A percentile compares a stretch with the other conserved stretches of the same genome.
These are phyloP conservation scores for Astyanax mexicanus DNA, from an alignment of 2,797 vertebrate genomes.

Conservation along the genomic window DNA sequence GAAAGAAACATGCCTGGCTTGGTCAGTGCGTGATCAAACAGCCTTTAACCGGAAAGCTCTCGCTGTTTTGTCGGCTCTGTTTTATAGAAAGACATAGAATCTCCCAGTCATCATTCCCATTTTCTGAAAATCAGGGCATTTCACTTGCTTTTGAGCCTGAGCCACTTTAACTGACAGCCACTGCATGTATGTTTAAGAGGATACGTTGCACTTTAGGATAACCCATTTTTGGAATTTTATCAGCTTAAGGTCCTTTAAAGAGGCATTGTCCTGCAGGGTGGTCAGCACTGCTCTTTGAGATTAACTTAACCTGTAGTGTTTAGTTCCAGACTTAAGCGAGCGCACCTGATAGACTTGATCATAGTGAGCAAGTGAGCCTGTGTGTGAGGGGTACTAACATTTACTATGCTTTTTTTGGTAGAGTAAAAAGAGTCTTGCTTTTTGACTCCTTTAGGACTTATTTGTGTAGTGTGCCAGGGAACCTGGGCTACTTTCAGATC, in stretches of 20 bases:
- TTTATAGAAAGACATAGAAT: slow-evolving; percentile 25
- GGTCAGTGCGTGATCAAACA: slow-evolving; percentile 33
- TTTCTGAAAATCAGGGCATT: slow-evolving; percentile 45
- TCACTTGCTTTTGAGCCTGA: slow-evolving; percentile 5
- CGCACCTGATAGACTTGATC: not conserved
- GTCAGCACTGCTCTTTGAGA: not conserved
- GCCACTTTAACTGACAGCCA: not conserved
- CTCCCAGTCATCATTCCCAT: slow-evolving; percentile 51
- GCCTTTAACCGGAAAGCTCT: slow-evolving; percentile 2
- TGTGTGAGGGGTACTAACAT: not conserved
- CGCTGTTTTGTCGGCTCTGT: slow-evolving; percentile 43
- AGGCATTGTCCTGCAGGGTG: not conserved
- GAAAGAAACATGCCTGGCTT: slow-evolving; percentile 54
- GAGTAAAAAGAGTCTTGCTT: no score
- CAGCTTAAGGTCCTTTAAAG: not conserved
- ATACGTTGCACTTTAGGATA: not conserved
- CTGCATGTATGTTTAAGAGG: slow-evolving; percentile 9
- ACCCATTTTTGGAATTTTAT: not conserved
- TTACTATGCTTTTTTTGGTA: not conserved
- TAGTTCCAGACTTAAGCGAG: not conserved
- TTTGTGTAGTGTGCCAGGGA: no score
- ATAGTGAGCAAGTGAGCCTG: not conserved
- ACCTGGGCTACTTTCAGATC: no score
- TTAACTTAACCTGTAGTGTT: not conserved
- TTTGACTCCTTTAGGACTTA: no score